A percentile compares a stretch with the other conserved stretches of the same genome.
Evolutionary conservation across 2,797 vertebrate species (phyloP).

Genomic region (Sebastes melanostomus): DNA sequence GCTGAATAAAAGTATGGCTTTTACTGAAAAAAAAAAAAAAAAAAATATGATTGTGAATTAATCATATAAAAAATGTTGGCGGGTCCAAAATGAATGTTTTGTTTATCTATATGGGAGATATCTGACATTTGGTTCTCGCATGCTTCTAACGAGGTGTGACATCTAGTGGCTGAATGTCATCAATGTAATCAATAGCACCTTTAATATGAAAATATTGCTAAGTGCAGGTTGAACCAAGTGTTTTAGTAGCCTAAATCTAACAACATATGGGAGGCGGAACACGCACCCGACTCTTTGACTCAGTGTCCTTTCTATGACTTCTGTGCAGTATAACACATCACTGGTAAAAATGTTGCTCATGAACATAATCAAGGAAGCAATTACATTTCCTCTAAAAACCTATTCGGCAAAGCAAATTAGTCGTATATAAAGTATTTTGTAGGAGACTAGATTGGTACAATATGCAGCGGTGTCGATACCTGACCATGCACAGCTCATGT

Average conservation of each 20-base stretch:
- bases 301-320: background rate
- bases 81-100: too few species aligned
- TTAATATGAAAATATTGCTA: background rate
- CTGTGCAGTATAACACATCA: background rate
- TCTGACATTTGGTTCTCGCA: too few species aligned
- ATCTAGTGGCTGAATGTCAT: too few species aligned
- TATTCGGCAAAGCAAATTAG: background rate
- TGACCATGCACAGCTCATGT: background rate
- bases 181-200: too few species aligned
- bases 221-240: background rate
- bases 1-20: too few species aligned
- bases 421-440: background rate
- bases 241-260: background rate
- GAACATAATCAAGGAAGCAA: background rate
- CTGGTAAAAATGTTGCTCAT: background rate
- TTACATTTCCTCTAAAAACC: background rate
- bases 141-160: too few species aligned
- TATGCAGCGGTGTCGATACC: background rate
- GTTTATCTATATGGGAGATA: too few species aligned
- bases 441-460: background rate
- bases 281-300: background rate
- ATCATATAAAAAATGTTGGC: too few species aligned
- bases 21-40: too few species aligned
- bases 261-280: background rate
- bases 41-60: too few species aligned